Evolutionary conservation across 2,888 invertebrate genomes (phyloP), one percentile per base, ranked within the genome.

Genomic region (Acanthoscelides obtectus): DNA sequence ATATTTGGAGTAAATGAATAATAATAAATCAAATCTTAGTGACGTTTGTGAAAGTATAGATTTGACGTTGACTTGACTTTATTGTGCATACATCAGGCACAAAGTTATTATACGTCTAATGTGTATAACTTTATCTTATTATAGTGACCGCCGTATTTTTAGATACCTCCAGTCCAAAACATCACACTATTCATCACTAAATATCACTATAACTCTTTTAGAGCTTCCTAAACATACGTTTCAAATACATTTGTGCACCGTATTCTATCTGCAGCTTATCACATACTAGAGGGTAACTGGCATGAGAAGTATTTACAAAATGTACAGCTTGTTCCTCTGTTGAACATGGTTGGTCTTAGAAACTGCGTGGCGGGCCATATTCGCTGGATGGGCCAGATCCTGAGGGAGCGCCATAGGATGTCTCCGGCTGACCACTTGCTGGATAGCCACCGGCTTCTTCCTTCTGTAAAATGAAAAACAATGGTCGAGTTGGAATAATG

Each of bases 311-410:
- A 76, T 76, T 73, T 76, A 76, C 76, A 76, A 74, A 74, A 71
- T 68, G 70, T 75, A 73, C 22, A 64, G 20, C 20, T 22, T 22
- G n/a, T 12, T 69, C 69, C 63, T 71, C 70, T 25, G 17, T 20
- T 22, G 66, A 21, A 63, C 2, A 70, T n/a, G 19, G 66, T 22
- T 68, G 65, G 20, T 22, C 70, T 70, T 76, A 76, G 70, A 74
- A 76, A 71, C 73, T 74, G 69, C 72, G 71, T 71, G 90, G 90
- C 64, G 90, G 89, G 66, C 90, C 90, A 82, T 91, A 91, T 81
- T 89, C 88, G 76, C 88, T 88, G 22, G 89, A 89, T 27, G 87
- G 83, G 19, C 82, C 80, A 22, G 82, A 81, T 20, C 82, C 78
- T 45, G 45, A 45, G 63, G 89, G 88, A 27, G 87, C 85, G 64